Evolutionary conservation across 2,113 vertebrate genomes (phyloP).

Genomic region (Neolamprologus sp.): DNA sequence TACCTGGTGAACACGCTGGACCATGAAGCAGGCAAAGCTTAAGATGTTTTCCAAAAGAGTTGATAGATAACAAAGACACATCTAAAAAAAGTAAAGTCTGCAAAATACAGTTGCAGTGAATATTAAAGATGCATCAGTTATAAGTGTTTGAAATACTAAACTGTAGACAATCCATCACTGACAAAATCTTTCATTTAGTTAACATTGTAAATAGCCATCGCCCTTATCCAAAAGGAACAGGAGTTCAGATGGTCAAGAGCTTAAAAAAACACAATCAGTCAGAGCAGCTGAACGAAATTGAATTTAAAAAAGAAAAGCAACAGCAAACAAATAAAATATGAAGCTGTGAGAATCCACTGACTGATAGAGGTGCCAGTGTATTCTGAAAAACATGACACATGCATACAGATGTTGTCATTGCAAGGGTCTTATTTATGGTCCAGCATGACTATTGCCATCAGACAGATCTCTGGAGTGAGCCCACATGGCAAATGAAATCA

Average conservation of each 20-base stretch:
- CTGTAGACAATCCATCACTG: background rate
- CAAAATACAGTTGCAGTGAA: background rate
- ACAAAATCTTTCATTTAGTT: background rate
- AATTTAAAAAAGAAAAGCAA: background rate
- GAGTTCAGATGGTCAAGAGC: background rate
- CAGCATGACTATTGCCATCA: background rate
- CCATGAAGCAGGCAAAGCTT: background rate
- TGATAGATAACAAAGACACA: background rate
- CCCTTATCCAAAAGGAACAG: background rate
- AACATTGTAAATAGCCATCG: background rate
- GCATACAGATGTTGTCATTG: background rate
- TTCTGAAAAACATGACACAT: background rate
- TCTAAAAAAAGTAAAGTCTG: background rate
- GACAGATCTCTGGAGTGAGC: background rate
- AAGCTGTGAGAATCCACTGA: background rate
- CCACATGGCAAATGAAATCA: conserved; percentile 34
- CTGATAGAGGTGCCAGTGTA: background rate
- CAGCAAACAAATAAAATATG: background rate
- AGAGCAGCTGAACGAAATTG: background rate
- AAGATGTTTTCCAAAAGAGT: background rate
- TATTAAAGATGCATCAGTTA: background rate
- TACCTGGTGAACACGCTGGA: background rate
- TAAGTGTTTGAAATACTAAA: background rate
- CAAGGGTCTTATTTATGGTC: background rate
- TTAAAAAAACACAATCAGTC: background rate